Conservation (phyloP, 2,888 invertebrate species). For the Eilema depressum region DNA sequence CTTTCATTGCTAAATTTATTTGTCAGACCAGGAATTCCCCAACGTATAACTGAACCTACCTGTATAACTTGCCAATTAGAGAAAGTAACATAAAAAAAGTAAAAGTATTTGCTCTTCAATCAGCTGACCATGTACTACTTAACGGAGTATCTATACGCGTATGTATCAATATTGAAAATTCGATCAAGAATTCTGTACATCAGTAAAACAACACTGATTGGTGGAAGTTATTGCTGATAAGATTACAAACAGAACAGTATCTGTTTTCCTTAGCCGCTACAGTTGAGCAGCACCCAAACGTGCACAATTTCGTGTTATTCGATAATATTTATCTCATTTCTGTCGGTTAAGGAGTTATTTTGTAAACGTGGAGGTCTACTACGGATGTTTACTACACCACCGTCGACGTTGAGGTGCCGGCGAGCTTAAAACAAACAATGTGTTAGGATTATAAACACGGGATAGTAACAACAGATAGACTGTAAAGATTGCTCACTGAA, state of each 20-base stretch:
- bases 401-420: not conserved
- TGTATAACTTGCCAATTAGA: not conserved
- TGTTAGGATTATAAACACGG: not conserved
- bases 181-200: not conserved
- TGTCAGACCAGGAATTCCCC: not conserved
- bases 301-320: conserved; percentile 14
- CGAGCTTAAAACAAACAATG: not conserved
- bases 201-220: not conserved
- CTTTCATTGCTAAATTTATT: no score
- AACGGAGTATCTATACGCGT: not conserved
- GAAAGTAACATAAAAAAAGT: conserved; percentile 7
- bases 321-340: conserved; percentile 17
- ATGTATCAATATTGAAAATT: not conserved
- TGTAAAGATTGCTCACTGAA: not conserved
- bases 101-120: not conserved
- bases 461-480: not conserved
- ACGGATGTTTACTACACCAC: conserved; percentile 14
- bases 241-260: conserved; percentile 14
- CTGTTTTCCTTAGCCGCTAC: conserved; percentile 3
- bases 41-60: no score
- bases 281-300: not conserved
- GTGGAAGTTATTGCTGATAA: conserved; percentile 5
- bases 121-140: not conserved
- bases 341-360: conserved; percentile 13
- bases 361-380: conserved; percentile 11